A percentile compares a stretch with the other conserved stretches of the same genome.
These are phyloP conservation scores for Scophthalmus maximus DNA, from an alignment of 2,113 vertebrate species.

Conservation along the genomic window DNA sequence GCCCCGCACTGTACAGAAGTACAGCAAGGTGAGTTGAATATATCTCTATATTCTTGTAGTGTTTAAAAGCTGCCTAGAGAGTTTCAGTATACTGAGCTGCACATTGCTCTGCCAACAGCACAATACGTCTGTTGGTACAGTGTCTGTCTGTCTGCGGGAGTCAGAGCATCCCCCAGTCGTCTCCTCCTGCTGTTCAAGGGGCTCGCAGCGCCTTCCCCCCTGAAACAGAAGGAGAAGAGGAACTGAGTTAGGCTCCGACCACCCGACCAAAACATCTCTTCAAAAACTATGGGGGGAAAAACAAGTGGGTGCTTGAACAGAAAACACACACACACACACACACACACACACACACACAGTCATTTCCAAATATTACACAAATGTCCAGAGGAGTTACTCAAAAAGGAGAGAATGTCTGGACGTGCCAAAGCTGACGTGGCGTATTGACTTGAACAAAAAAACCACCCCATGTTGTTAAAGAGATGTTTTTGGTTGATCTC, in stretches of 20 bases:
- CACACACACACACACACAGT: background rate
- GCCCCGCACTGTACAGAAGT: slow-evolving; percentile 44
- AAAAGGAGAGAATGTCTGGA: background rate
- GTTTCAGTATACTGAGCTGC: slow-evolving; percentile 42
- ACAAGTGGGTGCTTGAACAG: slow-evolving; percentile 49
- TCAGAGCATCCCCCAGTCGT: slow-evolving; percentile 70
- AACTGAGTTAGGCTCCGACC: slow-evolving; percentile 81
- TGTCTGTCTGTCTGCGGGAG: slow-evolving; percentile 39
- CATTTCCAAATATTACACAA: background rate
- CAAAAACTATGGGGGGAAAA: slow-evolving; percentile 64
- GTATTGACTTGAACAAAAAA: background rate
- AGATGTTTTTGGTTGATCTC: background rate
- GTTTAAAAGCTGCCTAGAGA: slow-evolving; percentile 72
- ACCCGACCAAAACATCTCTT: slow-evolving; percentile 68
- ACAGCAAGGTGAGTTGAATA: slow-evolving; percentile 67
- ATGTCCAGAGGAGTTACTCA: background rate
- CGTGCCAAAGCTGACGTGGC: background rate
- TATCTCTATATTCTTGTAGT: slow-evolving; percentile 39
- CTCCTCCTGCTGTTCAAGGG: slow-evolving; percentile 87
- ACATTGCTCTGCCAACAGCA: slow-evolving; percentile 12
- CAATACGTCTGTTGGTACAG: slow-evolving; percentile 5
- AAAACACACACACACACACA: background rate
- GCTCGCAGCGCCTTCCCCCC: slow-evolving; percentile 83
- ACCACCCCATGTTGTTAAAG: background rate
- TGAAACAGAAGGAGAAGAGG: slow-evolving; percentile 89